Percentiles rank a stretch among this genome's conserved stretches.
Conservation (phyloP, 2,797 vertebrate genomes). For the Gadopsis marmoratus region DNA sequence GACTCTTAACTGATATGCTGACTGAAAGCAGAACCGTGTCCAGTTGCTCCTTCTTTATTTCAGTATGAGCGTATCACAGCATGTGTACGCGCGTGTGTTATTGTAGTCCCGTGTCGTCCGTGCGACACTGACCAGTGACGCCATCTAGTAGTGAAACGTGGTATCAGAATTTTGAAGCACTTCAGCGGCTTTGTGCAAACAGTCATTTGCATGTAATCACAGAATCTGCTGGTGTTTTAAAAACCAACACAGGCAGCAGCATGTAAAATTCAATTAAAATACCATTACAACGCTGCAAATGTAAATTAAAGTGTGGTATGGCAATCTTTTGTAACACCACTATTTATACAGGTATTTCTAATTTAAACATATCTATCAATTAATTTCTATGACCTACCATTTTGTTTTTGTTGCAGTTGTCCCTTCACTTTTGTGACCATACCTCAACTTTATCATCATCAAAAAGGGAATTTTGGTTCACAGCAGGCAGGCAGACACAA, state of each 20-base stretch:
- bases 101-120: neutral
- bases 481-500: neutral
- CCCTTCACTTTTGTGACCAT: neutral
- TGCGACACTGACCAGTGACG: conserved; percentile 19
- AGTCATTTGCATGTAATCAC: neutral
- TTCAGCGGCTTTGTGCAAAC: neutral
- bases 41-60: neutral
- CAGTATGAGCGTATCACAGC: neutral
- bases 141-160: conserved; percentile 46
- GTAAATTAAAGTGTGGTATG: neutral
- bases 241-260: neutral
- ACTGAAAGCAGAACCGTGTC: neutral
- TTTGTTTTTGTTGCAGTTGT: neutral
- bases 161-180: neutral
- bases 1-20: neutral
- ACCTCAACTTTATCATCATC: neutral
- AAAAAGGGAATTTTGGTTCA: too few species aligned
- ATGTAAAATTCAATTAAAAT: neutral
- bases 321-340: neutral
- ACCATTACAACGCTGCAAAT: neutral
- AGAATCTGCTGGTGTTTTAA: neutral
- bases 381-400: neutral
- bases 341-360: neutral
- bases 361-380: neutral
- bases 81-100: neutral